These are phyloP conservation scores for Rhodeus uyekii DNA, from an alignment of 2,797 vertebrate genomes.

Conservation along the genomic window DNA sequence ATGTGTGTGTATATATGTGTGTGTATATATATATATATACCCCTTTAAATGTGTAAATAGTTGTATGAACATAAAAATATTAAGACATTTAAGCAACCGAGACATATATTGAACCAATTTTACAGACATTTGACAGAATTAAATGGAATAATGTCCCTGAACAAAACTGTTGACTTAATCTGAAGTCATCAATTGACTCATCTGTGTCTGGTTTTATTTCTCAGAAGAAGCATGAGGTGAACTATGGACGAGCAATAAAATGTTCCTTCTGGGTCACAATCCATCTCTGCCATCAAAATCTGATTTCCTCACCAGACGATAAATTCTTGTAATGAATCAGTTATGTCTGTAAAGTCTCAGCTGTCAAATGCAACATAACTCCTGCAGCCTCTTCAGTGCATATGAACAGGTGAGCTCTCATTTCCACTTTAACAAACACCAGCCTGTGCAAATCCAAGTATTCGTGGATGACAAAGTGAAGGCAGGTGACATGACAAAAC, in stretches of 20 bases:
- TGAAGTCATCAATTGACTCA: neutral
- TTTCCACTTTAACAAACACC: neutral
- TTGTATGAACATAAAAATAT: no score
- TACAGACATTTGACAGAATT: no score
- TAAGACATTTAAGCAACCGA: no score
- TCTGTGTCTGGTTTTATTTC: neutral
- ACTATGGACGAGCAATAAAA: neutral
- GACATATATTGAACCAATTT: no score
- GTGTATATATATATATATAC: no score
- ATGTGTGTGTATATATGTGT: no score
- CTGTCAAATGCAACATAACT: neutral
- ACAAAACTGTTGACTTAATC: no score
- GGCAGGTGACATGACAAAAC: neutral
- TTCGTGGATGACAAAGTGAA: neutral
- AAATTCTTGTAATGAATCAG: neutral
- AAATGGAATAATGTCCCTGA: no score
- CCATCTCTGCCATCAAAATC: constrained; percentile 1
- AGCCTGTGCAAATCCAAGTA: neutral
- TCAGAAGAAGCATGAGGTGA: neutral
- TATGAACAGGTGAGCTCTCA: constrained; percentile 4
- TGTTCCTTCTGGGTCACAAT: neutral
- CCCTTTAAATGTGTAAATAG: no score
- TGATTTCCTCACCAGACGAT: neutral
- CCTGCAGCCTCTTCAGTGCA: neutral
- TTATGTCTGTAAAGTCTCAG: neutral